Base-by-base conservation (phyloP, 2,888 invertebrate species). In the Chrysina gloriosa region DNA sequence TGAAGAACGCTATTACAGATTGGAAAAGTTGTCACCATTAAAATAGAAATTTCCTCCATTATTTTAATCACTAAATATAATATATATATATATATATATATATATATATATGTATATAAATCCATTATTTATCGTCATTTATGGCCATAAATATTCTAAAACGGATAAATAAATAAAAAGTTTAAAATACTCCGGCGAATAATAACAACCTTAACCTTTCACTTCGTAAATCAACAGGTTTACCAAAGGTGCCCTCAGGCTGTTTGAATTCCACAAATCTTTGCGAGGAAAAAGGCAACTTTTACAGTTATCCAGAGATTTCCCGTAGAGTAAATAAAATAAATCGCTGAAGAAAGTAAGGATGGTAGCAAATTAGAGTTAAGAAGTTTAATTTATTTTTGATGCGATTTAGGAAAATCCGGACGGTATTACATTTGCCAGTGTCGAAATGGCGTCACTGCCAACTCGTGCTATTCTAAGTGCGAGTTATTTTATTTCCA, bases 401-500 rank as follows among this genome's bases (percentile, higher is more conserved):
- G 56, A 69, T 67, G 65, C 25, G 65, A 65, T 67, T 67, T 63
- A 14, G 65, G 54, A 31, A 68, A 50, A 65, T 67, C 56, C 67
- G 48, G 63, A 52, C 64, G n/a, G 16, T 21, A 70, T 65, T 63
- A 67, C 69, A 69, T 65, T 56, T 31, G 63, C 66, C 58, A 67
- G 70, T 68, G 64, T 39, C 27, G 39, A 58, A 58, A 58, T 58
- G 48, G 63, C 66, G 52, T 64, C 69, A 64, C 73, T 77, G 77
- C 77, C 77, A 77, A 77, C 75, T 69, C 70, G 73, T 73, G 72
- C 77, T 77, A 77, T 77, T 77, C 77, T 77, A 75, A 77, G 77
- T 73, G 71, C 73, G 70, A 72, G 72, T 71, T 73, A 75, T 74
- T 77, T 77, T 77, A 76, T 76, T 77, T 76, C 68, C 71, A 73